Base-by-base conservation (phyloP, 2,888 invertebrate species). In the Elegia similella region DNA sequence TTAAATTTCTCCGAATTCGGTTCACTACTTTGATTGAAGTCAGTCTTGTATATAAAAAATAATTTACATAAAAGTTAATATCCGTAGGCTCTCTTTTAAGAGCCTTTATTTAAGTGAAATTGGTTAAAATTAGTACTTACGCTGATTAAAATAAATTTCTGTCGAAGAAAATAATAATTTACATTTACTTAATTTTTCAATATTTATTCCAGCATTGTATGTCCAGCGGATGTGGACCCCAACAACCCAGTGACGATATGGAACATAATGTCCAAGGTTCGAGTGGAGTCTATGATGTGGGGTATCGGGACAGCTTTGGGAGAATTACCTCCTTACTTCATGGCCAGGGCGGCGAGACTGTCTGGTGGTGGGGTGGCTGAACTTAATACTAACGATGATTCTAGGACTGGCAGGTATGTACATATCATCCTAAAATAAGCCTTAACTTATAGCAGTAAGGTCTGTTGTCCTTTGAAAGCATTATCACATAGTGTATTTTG, bases 291-390 rank as follows among this genome's bases (percentile, higher is more conserved):
- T 10, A 97, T 99, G 93, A 95, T 99, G 92, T 99, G 99, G 99
- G 98, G 98, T 3, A 95, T 96, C 17, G 98, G 99, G 5, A 99
- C 99, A 0, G 99, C 99, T 0, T 92, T 99, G n/a, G 99, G 99
- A 0, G 99, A 99, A 83, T 87, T 99, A 66, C 99, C 99, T 2
- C 99, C 99, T 0, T 99, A 99, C 92, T 99, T 99, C 88, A 99
- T 99, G 98, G 99, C 99, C n/a, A 92, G 98, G 61, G 98, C 99
- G 5, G 96, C 97, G 0, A 86, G 97, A 8, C 91, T 96, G 0
- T 95, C 95, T 0, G 89, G 89, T 0, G 86, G 81, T 0, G 77
- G 80, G 0, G 80, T 82, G 10, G 76, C 82, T 0, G 88, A 87
- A 52, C 68, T 88, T 0, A 64, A 76, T 0, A 68, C 76, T 0